A percentile compares a stretch with the other conserved stretches of the same genome.
Conservation (phyloP, 2,113 vertebrate genomes). For the Xerus inauris region DNA sequence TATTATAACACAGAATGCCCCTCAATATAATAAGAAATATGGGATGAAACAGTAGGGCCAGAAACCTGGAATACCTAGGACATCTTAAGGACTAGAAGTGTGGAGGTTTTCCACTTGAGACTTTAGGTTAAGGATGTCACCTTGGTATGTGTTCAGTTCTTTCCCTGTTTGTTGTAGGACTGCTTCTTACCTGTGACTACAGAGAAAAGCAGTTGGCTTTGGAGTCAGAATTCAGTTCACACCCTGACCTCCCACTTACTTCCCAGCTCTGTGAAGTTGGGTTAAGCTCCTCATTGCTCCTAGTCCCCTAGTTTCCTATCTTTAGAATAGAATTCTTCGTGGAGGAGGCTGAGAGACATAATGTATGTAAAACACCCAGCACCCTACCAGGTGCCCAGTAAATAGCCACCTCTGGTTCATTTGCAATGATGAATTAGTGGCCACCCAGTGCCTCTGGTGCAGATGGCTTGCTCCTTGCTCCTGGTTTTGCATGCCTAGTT, state of each 20-base stretch:
- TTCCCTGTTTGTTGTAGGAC: conserved; percentile 57
- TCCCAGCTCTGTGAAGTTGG: background rate
- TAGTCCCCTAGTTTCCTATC: background rate
- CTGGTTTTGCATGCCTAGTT: conserved; percentile 66
- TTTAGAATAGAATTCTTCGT: conserved; percentile 15
- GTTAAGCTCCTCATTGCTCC: background rate
- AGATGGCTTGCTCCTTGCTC: conserved; percentile 67
- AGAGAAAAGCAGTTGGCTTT: conserved; percentile 31
- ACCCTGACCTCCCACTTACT: background rate
- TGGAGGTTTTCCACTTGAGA: background rate
- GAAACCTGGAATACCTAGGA: background rate
- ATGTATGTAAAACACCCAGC: conserved; percentile 41
- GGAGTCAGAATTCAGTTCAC: background rate
- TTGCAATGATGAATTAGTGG: conserved; percentile 51
- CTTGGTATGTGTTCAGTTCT: conserved; percentile 61
- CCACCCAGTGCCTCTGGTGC: conserved; percentile 33
- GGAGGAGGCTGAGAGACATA: background rate
- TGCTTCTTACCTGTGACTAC: conserved; percentile 60
- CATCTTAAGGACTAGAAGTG: background rate
- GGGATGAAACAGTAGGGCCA: background rate
- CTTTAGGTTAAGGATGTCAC: conserved; percentile 6
- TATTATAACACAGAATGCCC: background rate
- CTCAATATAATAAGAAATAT: background rate
- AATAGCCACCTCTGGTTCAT: conserved; percentile 69
- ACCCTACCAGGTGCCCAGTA: conserved; percentile 31